Percentiles rank a stretch among this genome's conserved stretches.
These are phyloP conservation scores for Dasypolia templi DNA, from an alignment of 2,888 invertebrate genomes.

Conservation along the genomic window DNA sequence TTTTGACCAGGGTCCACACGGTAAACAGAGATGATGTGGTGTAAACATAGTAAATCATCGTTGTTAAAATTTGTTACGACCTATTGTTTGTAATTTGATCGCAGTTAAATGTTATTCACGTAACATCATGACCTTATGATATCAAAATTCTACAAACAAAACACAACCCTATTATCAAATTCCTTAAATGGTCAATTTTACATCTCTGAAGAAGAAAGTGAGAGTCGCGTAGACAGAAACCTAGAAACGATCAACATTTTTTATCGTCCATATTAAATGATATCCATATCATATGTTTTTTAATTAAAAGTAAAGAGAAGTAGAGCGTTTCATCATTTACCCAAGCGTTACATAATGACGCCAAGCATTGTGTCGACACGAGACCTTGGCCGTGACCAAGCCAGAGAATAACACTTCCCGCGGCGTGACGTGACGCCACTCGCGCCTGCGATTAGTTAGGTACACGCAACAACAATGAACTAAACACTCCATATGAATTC, in stretches of 20 bases:
- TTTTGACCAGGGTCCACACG: not conserved
- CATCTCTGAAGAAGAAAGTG: slow-evolving; percentile 22
- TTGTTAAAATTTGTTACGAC: slow-evolving; percentile 67
- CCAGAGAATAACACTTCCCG: slow-evolving; percentile 81
- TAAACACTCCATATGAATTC: slow-evolving; percentile 67
- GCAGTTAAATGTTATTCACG: slow-evolving; percentile 26
- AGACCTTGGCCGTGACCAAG: slow-evolving; percentile 90
- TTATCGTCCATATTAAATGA: slow-evolving; percentile 31
- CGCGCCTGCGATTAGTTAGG: slow-evolving; percentile 77
- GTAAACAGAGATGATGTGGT: slow-evolving; percentile 54
- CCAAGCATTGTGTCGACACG: slow-evolving; percentile 69
- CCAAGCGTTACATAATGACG: slow-evolving; percentile 81
- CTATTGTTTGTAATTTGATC: slow-evolving; percentile 70
- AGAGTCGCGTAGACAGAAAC: slow-evolving; percentile 18
- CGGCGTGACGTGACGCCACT: slow-evolving; percentile 77
- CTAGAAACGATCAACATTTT: slow-evolving; percentile 23
- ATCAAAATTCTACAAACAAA: slow-evolving; percentile 7
- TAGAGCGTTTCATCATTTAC: slow-evolving; percentile 78
- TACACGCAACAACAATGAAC: slow-evolving; percentile 75
- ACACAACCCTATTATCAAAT: slow-evolving; percentile 7
- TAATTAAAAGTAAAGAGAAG: slow-evolving; percentile 70
- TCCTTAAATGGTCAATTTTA: not conserved
- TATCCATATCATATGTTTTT: slow-evolving; percentile 61
- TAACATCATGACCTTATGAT: slow-evolving; percentile 3
- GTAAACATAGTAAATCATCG: slow-evolving; percentile 65